These are phyloP conservation scores for Tinea pellionella DNA, from an alignment of 2,888 invertebrate species.

Conservation along the genomic window DNA sequence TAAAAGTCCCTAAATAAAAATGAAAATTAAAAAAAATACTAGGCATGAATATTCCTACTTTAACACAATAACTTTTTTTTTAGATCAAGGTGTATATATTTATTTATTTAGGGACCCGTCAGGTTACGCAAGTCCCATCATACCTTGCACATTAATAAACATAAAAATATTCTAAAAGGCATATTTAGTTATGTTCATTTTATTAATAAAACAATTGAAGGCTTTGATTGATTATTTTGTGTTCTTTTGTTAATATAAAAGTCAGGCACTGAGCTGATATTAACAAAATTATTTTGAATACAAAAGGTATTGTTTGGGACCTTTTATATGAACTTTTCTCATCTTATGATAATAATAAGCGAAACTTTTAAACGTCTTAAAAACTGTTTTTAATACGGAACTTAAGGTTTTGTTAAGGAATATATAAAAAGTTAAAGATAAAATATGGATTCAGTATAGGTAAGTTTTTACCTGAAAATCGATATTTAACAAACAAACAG, in stretches of 20 bases:
- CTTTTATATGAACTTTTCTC: neutral
- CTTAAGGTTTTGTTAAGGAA: neutral
- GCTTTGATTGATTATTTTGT: neutral
- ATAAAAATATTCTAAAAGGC: too few relatives aligned
- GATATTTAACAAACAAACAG: neutral
- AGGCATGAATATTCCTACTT: too few relatives aligned
- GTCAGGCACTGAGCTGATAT: neutral
- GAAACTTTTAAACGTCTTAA: neutral
- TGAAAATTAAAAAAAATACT: too few relatives aligned
- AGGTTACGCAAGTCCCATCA: too few relatives aligned
- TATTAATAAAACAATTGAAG: neutral
- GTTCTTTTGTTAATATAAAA: neutral
- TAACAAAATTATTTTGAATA: neutral
- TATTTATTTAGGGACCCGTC: too few relatives aligned
- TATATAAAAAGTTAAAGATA: neutral
- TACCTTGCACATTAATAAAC: too few relatives aligned
- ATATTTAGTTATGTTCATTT: neutral
- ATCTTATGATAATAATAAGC: neutral
- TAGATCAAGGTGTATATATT: too few relatives aligned
- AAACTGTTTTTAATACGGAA: neutral
- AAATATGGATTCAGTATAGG: neutral
- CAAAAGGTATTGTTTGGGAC: neutral
- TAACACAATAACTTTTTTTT: too few relatives aligned
- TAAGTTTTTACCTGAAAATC: neutral
- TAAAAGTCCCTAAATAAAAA: too few relatives aligned